A percentile compares a stretch with the other conserved stretches of the same genome.
phyloP scores from a whole-genome alignment of 92 coral and sea anemone genomes.

The Blastomussa wellsi region DNA sequence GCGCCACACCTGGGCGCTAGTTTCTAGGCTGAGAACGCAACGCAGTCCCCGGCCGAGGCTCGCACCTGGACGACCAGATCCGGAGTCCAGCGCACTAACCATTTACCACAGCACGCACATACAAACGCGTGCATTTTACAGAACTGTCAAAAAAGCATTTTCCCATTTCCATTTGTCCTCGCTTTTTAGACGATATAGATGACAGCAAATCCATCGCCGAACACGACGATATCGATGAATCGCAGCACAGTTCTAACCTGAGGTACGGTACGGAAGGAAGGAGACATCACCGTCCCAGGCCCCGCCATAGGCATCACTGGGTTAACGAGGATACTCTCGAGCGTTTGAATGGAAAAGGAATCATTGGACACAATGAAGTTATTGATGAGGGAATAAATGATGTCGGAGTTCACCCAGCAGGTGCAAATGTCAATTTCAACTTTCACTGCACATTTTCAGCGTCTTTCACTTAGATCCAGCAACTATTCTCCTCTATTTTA shows the following conservation, averaged over 20 bases:
- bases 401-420: conserved; percentile 31
- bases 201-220: conserved; percentile 8
- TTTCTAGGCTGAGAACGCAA: too few relatives aligned
- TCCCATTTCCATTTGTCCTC: not conserved
- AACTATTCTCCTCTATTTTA: too few relatives aligned
- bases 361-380: conserved; percentile 36
- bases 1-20: too few relatives aligned
- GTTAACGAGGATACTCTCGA: conserved; percentile 14
- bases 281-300: conserved; percentile 23
- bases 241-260: not conserved
- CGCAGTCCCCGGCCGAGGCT: too few relatives aligned
- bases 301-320: conserved; percentile 21
- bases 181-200: not conserved
- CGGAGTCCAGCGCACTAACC: too few relatives aligned
- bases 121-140: too few relatives aligned
- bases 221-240: not conserved
- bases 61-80: too few relatives aligned
- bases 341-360: conserved; percentile 29
- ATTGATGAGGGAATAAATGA: conserved; percentile 10
- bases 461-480: not conserved
- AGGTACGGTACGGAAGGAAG: conserved; percentile 30
- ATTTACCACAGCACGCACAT: too few relatives aligned
- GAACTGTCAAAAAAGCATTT: too few relatives aligned
- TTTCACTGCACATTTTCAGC: not conserved
- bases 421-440: not conserved